Evolutionary conservation across 2,113 vertebrate genomes (phyloP), one percentile per base, ranked within the genome.

Genomic region (Dasypus novemcinctus): DNA sequence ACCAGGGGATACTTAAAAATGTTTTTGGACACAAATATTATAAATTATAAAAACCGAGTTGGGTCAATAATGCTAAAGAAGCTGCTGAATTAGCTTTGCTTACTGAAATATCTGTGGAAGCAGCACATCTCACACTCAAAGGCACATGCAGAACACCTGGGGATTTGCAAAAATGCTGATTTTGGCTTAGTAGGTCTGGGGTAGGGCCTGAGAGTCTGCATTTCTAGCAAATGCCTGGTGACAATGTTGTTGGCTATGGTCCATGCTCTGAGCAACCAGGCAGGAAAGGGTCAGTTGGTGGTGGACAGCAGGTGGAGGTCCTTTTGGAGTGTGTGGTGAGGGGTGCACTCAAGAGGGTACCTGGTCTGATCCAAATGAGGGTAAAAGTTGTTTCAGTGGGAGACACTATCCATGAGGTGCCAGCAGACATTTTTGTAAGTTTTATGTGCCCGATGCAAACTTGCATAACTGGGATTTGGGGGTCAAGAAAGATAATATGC

Each of bases 381-480:
- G 17, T 7, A 64, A 61, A n/a, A 36, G 61, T 18, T 41, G 10
- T 31, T 2, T 49, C 52, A 52, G 66, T 11, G 11, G 23, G 57
- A 21, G 66, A 43, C 36, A 52, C 23, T 23, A 31, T 25, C 21
- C 14, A 61, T 7, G 3, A 18, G 36, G 3, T 61, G 33, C 54
- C 41, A 71, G 36, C 54, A 52, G 78, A 18, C 80, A 18, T 8
- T 64, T 12, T 41, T 5, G 4, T 31, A 23, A 36, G 31, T 7
- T 63, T 88, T 23, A 74, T 68, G 75, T 3, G 9, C 36, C 15
- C 14, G 54, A 74, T 18, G 10, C 49, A 46, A 89, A 78, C 43
- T 88, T 94, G 81, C 0, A 78, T 15, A 89, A 91, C 71, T 54
- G 85, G 68, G 21, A 91, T 94, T 93, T 87, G 7, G 29, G 52